Evolutionary conservation across 2,797 vertebrate genomes (phyloP).

Genomic region (Myotis pilosus): DNA sequence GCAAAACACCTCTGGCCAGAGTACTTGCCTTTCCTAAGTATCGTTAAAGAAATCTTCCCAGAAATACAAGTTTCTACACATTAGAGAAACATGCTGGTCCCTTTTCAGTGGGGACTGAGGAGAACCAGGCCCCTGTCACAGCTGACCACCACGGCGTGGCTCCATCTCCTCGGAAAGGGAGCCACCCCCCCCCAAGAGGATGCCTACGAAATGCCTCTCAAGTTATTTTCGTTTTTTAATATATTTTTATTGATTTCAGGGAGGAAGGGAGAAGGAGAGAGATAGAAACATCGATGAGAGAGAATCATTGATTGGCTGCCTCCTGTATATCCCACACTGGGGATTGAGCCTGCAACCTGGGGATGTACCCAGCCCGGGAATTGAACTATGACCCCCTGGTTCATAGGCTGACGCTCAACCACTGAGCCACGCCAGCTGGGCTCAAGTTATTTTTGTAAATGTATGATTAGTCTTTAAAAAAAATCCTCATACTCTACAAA

Average conservation of each 20-base stretch:
- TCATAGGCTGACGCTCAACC: too few relatives aligned
- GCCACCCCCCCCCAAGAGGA: accelerated
- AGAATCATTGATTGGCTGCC: too few relatives aligned
- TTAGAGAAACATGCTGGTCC: background rate
- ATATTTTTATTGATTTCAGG: too few relatives aligned
- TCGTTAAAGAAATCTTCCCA: background rate
- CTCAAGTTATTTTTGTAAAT: background rate
- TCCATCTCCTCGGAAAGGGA: background rate
- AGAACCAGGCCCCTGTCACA: background rate
- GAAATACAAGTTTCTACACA: background rate
- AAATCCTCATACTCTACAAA: background rate
- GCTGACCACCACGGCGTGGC: accelerated
- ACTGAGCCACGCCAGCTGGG: too few relatives aligned
- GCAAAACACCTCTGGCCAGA: background rate
- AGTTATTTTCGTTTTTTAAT: background rate
- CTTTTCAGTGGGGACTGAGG: background rate
- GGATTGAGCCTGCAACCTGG: too few relatives aligned
- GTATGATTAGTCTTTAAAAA: background rate
- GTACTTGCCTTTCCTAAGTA: background rate
- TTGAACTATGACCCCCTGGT: too few relatives aligned
- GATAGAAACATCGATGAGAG: too few relatives aligned
- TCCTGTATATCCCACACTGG: too few relatives aligned
- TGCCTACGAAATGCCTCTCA: background rate
- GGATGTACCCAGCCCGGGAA: too few relatives aligned
- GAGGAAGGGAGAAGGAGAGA: too few relatives aligned